These are phyloP conservation scores for Hypsibius dujardini DNA, from an alignment of 1,140 invertebrate genomes.

Conservation along the genomic window DNA sequence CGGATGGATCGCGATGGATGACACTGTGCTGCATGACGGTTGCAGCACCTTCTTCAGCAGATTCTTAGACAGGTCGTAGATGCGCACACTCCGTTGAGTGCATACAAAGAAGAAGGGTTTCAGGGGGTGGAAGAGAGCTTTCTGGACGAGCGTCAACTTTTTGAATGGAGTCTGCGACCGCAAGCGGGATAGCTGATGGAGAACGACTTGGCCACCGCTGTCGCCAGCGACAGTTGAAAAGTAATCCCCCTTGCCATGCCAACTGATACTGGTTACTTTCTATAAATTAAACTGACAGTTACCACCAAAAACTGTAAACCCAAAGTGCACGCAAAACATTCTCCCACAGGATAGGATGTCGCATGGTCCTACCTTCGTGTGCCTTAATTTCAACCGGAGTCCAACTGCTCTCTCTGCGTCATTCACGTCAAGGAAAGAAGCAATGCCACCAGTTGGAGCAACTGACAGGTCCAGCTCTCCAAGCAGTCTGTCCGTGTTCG, in stretches of 20 bases:
- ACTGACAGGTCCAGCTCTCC: neutral
- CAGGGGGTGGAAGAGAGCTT: slow-evolving; percentile 62
- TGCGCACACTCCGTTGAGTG: slow-evolving; percentile 74
- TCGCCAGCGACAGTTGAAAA: slow-evolving; percentile 76
- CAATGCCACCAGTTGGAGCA: slow-evolving; percentile 39
- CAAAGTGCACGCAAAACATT: too few species aligned
- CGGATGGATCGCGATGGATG: slow-evolving; percentile 79
- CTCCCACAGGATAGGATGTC: neutral
- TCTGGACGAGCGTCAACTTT: slow-evolving; percentile 48
- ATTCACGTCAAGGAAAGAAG: slow-evolving; percentile 48
- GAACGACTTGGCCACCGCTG: slow-evolving; percentile 53
- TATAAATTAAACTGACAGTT: slow-evolving; percentile 26
- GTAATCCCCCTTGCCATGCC: slow-evolving; percentile 93
- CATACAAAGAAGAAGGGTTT: slow-evolving; percentile 34
- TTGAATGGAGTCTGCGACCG: slow-evolving; percentile 42
- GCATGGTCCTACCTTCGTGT: slow-evolving; percentile 12
- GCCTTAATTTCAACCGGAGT: slow-evolving; percentile 22
- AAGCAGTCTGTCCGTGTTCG: slow-evolving; percentile 48
- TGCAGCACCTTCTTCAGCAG: slow-evolving; percentile 46
- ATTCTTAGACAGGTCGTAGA: slow-evolving; percentile 89
- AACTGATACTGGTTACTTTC: slow-evolving; percentile 48
- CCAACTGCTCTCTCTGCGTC: slow-evolving; percentile 19
- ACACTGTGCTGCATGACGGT: slow-evolving; percentile 80
- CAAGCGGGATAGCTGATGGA: slow-evolving; percentile 64
- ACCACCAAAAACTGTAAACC: too few species aligned